Evolutionary conservation across 23 tunicate genomes (phyloP).

Genomic region (Halocynthia roretzi): DNA sequence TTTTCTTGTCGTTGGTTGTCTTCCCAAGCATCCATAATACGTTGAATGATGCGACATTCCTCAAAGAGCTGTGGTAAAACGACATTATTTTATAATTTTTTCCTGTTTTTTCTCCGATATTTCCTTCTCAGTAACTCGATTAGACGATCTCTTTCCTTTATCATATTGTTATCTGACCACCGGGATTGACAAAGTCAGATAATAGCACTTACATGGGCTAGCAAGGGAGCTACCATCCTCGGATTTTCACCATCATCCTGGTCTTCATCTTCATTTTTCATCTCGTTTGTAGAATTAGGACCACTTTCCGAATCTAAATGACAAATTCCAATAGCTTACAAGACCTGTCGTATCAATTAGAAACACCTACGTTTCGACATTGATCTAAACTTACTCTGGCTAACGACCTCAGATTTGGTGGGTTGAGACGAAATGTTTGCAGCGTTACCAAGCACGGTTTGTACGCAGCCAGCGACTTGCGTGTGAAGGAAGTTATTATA

Average conservation of each 20-base stretch:
- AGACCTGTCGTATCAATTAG: no score
- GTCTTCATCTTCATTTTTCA: slow-evolving; percentile 39
- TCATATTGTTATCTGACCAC: no score
- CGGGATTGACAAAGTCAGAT: no score
- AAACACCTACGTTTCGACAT: no score
- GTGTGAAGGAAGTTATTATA: slow-evolving; percentile 98
- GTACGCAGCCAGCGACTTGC: slow-evolving; percentile 85
- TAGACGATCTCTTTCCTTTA: no score
- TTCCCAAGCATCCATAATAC: slow-evolving; percentile 94
- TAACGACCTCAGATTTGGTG: neutral
- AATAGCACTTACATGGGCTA: slow-evolving; percentile 58
- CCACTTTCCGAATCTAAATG: slow-evolving; percentile 13
- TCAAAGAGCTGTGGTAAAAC: slow-evolving; percentile 58
- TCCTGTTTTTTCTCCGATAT: neutral
- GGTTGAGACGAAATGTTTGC: slow-evolving; percentile 47
- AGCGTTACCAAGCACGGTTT: slow-evolving; percentile 79
- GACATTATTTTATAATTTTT: neutral
- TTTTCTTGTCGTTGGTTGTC: slow-evolving; percentile 70
- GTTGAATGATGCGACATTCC: slow-evolving; percentile 90
- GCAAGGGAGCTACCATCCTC: slow-evolving; percentile 81
- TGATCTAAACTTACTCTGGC: no score
- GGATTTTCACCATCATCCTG: slow-evolving; percentile 56
- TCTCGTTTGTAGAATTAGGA: slow-evolving; percentile 6
- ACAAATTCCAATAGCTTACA: neutral
- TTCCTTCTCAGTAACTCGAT: neutral